Evolutionary conservation across 2,888 invertebrate species (phyloP), one percentile per base, ranked within the genome.

Genomic region (Lithophane ornitopus): DNA sequence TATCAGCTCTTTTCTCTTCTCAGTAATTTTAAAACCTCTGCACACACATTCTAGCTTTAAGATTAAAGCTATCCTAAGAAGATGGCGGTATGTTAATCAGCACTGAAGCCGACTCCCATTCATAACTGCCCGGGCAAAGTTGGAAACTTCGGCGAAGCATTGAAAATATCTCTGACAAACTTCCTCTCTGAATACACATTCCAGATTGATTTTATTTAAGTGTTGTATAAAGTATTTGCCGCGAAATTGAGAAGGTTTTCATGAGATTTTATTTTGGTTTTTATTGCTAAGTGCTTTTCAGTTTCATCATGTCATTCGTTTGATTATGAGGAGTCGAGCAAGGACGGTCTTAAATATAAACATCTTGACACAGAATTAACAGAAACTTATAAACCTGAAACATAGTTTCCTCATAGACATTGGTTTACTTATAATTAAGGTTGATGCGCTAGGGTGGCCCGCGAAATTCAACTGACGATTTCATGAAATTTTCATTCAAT

Each of bases 121-220:
- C 78, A 81, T 74, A 78, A 65, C 73, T 39, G 6, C 22, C n/a
- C 41, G 19, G 46, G 16, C 16, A 22, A 70, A 78, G 70, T 68
- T 59, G 28, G n/a, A 9, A 81, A 81, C 70, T 82, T 72, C 16
- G 7, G 44, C 70, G 28, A 46, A 46, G 28, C 71, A 69, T 76
- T 69, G 68, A 56, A 77, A 76, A 39, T 73, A 58, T 59, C 68
- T 44, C 59, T 4, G 9, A 22, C 28, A 39, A 82, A 78, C 67
- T 82, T 82, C 0, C 7, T 1, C 62, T 0, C 59, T 82, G 78
- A 78, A 70, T 78, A 74, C 49, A 78, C 67, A 78, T 82, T 78
- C 70, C 77, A 78, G 78, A 81, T 81, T 81, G 81, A 77, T 81
- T 72, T 59, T 62, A 65, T 80, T 66, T 59, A 67, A 70, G 63